These are phyloP conservation scores for Cydia splendana DNA, from an alignment of 1,140 invertebrate genomes.

Conservation along the genomic window DNA sequence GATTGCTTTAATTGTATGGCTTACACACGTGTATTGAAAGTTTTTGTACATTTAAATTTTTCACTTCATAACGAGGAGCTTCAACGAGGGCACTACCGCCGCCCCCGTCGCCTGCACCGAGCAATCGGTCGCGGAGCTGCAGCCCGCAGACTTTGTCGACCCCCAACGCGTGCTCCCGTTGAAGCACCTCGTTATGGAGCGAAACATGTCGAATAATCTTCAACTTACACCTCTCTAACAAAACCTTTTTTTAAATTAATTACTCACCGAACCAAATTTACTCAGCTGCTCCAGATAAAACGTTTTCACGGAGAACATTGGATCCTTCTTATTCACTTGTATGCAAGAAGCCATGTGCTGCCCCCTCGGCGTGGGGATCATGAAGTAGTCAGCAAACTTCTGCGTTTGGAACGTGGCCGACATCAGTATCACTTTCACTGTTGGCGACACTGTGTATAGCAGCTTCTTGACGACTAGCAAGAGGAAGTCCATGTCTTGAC, in stretches of 20 bases:
- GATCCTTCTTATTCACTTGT: conserved; percentile 82
- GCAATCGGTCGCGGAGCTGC: too few relatives aligned
- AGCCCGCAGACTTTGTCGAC: too few relatives aligned
- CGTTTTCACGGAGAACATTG: conserved; percentile 76
- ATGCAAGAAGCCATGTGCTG: conserved; percentile 78
- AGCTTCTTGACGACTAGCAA: conserved; percentile 92
- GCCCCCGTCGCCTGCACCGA: too few relatives aligned
- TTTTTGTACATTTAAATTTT: too few relatives aligned
- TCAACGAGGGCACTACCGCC: too few relatives aligned
- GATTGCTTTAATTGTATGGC: too few relatives aligned
- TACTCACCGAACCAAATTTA: conserved; percentile 70
- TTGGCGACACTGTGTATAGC: conserved; percentile 85
- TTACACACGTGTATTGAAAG: too few relatives aligned
- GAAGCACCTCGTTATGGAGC: too few relatives aligned
- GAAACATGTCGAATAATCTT: too few relatives aligned
- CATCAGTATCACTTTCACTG: conserved; percentile 91
- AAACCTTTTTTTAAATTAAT: not conserved
- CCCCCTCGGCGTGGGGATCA: conserved; percentile 69
- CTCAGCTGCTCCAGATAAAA: conserved; percentile 87
- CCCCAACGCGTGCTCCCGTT: too few relatives aligned
- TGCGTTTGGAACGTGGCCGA: conserved; percentile 91
- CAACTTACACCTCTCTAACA: too few relatives aligned
- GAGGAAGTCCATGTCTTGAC: conserved; percentile 95
- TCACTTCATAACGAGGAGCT: too few relatives aligned
- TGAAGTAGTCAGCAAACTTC: conserved; percentile 88